Conservation (phyloP, 1,140 invertebrate species). For the Drosophila willistoni region DNA sequence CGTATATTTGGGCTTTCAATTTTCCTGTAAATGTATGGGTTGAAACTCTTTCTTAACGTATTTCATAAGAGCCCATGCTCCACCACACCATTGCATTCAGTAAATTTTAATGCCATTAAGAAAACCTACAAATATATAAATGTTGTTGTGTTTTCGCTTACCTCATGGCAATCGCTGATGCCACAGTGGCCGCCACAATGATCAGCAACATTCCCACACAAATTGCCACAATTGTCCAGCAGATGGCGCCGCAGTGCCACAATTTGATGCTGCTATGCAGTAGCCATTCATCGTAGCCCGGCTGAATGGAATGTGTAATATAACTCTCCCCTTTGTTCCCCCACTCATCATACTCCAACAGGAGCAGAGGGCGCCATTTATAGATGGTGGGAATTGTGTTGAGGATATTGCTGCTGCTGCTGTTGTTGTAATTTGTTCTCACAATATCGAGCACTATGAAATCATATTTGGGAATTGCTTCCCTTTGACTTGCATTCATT, state of each 20-base stretch:
- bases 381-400: conserved; percentile 24
- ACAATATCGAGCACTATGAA: conserved; percentile 80
- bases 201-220: conserved; percentile 64
- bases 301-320: conserved; percentile 76
- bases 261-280: conserved; percentile 69
- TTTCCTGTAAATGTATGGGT: background rate
- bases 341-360: conserved; percentile 62
- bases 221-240: conserved; percentile 77
- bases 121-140: background rate
- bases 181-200: conserved; percentile 70
- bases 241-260: conserved; percentile 78
- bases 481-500: conserved; percentile 11
- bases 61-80: background rate
- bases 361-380: conserved; percentile 77
- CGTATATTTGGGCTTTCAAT: background rate
- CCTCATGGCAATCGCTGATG: conserved; percentile 74
- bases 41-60: background rate
- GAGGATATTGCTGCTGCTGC: conserved; percentile 18
- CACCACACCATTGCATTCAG: background rate
- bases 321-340: conserved; percentile 35
- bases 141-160: conserved; percentile 46
- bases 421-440: conserved; percentile 25
- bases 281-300: conserved; percentile 79
- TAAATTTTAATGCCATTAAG: conserved; percentile 9
- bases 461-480: conserved; percentile 70